Percentiles rank a stretch among this genome's conserved stretches.
These are phyloP conservation scores for Eilema caniola DNA, from an alignment of 2,888 invertebrate species.

Conservation along the genomic window DNA sequence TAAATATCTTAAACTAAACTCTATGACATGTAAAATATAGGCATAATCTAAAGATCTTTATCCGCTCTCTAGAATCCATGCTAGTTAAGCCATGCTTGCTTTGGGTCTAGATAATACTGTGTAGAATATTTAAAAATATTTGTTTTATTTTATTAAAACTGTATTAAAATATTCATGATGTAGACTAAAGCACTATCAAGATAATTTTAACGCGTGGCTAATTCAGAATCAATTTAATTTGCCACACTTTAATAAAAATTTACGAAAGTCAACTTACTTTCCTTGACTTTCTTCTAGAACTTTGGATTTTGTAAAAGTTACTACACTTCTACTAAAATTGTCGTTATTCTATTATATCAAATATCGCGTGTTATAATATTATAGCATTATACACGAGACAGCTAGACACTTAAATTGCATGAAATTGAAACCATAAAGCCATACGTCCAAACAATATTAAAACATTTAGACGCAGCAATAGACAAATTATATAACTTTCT, in stretches of 20 bases:
- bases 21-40: no score
- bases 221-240: not conserved
- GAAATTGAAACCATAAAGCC: slow-evolving; percentile 23
- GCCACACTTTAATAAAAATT: slow-evolving; percentile 33
- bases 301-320: slow-evolving; percentile 22
- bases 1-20: no score
- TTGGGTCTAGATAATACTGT: no score
- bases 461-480: not conserved
- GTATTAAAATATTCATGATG: not conserved
- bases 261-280: slow-evolving; percentile 40
- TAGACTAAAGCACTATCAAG: not conserved
- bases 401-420: slow-evolving; percentile 17
- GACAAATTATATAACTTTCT: not conserved
- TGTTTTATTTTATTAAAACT: not conserved
- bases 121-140: no score
- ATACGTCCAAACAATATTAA: slow-evolving; percentile 3
- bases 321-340: slow-evolving; percentile 42
- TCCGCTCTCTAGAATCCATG: no score
- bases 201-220: not conserved
- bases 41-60: no score
- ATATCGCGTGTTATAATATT: slow-evolving; percentile 39
- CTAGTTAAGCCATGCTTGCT: no score
- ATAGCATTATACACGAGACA: slow-evolving; percentile 38
- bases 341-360: slow-evolving; percentile 27
- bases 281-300: slow-evolving; percentile 36